phyloP scores from a whole-genome alignment of 2,797 vertebrate species.

The Smutsia temminckii region DNA sequence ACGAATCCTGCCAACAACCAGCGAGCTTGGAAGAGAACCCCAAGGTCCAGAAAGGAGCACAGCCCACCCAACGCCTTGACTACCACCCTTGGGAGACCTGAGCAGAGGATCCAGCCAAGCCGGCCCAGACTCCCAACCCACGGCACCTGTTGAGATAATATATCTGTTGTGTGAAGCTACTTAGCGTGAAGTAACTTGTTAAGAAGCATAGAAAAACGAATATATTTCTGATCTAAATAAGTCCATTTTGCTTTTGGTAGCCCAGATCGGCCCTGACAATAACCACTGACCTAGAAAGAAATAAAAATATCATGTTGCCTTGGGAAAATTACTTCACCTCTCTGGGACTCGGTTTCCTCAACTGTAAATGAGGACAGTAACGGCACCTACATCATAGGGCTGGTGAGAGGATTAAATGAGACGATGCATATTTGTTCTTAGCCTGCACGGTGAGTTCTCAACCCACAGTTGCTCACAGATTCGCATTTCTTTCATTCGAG shows the following conservation, averaged over 20 bases:
- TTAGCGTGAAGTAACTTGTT: background rate
- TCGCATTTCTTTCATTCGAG: background rate
- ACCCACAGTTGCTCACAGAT: background rate
- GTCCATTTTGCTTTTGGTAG: background rate
- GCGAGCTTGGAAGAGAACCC: background rate
- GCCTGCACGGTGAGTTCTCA: rapidly evolving
- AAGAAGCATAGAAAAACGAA: background rate
- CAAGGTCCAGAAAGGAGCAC: background rate
- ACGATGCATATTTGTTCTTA: rapidly evolving
- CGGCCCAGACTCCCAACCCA: background rate
- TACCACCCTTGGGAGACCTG: background rate
- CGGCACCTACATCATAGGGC: rapidly evolving
- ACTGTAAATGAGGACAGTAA: rapidly evolving
- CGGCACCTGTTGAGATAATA: background rate
- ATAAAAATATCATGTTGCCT: background rate
- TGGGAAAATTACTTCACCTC: background rate
- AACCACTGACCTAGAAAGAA: background rate
- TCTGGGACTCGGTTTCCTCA: slow-evolving; percentile 5
- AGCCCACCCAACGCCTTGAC: rapidly evolving
- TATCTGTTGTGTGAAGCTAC: background rate
- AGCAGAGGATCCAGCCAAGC: background rate
- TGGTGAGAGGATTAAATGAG: background rate
- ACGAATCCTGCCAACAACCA: background rate
- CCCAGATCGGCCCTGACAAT: background rate
- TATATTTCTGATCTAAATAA: background rate